Base-by-base conservation (phyloP, 1,140 invertebrate species). In the Pristionchus pacificus region DNA sequence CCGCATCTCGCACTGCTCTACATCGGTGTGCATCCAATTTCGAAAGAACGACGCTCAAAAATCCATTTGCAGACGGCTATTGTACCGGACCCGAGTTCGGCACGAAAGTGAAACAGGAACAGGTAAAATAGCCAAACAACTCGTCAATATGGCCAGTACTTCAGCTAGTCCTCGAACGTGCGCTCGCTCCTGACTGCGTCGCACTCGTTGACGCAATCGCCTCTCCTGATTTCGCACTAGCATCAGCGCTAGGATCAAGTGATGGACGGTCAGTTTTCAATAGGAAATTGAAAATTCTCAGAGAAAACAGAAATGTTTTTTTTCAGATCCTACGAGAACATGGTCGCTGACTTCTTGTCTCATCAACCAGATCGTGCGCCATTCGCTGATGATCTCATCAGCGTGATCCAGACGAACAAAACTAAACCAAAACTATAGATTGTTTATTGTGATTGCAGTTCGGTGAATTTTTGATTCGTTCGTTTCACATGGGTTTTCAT, bases 181-280 rank as follows among this genome's bases (percentile, higher is more conserved):
- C 86, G 60, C 76, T 93, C 10, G 90, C 90, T 81, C 86, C 89
- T 62, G 89, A 95, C 72, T 89, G 90, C 13, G 88, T 93, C 14
- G 79, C 89, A 10, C 85, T 94, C n/a, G 89, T 89, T 0, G 93
- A 96, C 87, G 89, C 89, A 0, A 87, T 95, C 68, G 91, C 92
- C n/a, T 92, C 92, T 1, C 90, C 91, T 19, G 93, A 96, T 87
- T 93, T 91, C 82, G 88, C 91, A 76, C 81, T 93, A 0, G 90
- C 91, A 79, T 93, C 91, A 3, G 88, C 89, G 19, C 85, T 93
- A 15, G 92, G 91, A 62, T 86, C 87, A 78, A 89, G 91, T 1
- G 91, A 93, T 86, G 92, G 92, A 80, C 24, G 55, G 65, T 71
- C 6, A 49, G 6, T 19, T 10, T 49, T 49, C 19, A 19, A 10